Conservation (phyloP, 2,113 vertebrate genomes). For the Hassar affinis region DNA sequence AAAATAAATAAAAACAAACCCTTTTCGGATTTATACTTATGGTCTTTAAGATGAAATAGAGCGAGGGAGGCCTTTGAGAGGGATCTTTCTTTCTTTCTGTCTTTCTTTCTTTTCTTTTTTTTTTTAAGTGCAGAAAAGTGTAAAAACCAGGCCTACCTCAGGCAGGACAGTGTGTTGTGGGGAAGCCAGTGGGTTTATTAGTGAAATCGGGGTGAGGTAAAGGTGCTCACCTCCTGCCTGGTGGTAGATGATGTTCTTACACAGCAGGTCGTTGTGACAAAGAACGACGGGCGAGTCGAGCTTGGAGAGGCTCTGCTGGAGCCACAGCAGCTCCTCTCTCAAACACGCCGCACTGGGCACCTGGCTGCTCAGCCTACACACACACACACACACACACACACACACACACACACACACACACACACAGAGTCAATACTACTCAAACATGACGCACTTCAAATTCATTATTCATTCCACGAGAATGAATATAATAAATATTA, state of each 20-base stretch:
- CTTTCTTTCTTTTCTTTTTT: neutral
- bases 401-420: neutral
- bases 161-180: constrained; percentile 40
- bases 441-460: neutral
- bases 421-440: neutral
- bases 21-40: neutral
- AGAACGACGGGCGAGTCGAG: constrained; percentile 94
- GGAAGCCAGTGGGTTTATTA: constrained; percentile 17
- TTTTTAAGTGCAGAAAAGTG: constrained; percentile 41
- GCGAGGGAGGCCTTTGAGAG: constrained; percentile 6
- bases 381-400: constrained; percentile 22
- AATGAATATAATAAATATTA: too few relatives aligned
- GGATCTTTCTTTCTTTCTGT: neutral
- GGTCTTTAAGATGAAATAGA: neutral
- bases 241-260: constrained; percentile 99
- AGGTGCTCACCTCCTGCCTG: constrained; percentile 84
- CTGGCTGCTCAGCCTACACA: constrained; percentile 80
- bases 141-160: constrained; percentile 51
- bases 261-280: constrained; percentile 97
- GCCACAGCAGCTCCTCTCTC: constrained; percentile 90
- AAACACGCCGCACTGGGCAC: constrained; percentile 82
- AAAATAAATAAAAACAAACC: constrained; percentile 22
- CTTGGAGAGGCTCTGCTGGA: constrained; percentile 86
- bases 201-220: constrained; percentile 22
- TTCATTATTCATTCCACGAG: neutral